Conservation (phyloP, 2,113 vertebrate species). For the Oncorhynchus tshawytscha region DNA sequence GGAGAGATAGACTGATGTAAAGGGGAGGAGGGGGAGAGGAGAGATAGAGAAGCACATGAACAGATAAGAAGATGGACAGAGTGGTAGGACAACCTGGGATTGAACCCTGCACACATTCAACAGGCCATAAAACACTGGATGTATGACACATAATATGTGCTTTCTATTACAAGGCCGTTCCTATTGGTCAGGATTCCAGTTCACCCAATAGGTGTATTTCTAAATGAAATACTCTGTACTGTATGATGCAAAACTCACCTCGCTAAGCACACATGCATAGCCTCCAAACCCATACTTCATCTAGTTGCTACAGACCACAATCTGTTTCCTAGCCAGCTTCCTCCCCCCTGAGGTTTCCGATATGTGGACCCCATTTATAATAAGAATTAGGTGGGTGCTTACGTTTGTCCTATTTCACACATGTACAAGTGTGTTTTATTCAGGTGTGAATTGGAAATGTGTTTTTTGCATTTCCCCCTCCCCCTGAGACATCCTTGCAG, state of each 20-base stretch:
- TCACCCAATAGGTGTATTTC: neutral
- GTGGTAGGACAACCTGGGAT: constrained; percentile 54
- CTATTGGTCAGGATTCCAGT: neutral
- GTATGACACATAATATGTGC: constrained; percentile 3
- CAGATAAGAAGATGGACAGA: constrained; percentile 29
- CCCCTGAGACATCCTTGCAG: too few species aligned
- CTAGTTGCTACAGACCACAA: too few species aligned
- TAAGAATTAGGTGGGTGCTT: constrained; percentile 37
- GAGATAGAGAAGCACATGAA: constrained; percentile 61
- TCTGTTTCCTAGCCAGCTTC: too few species aligned
- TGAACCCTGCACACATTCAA: constrained; percentile 54
- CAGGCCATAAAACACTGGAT: constrained; percentile 22
- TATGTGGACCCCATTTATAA: constrained; percentile 25
- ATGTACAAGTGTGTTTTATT: too few species aligned
- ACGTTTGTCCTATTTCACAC: too few species aligned
- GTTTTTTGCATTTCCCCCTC: too few species aligned
- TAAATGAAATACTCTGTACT: neutral
- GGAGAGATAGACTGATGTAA: too few species aligned
- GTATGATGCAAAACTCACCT: neutral
- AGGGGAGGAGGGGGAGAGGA: constrained; percentile 37
- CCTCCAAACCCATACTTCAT: neutral
- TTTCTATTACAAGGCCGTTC: neutral
- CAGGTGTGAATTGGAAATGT: too few species aligned
- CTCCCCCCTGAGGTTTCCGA: too few species aligned
- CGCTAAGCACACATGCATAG: neutral